phyloP scores from a whole-genome alignment of 2,113 vertebrate genomes.

The Drymodes brunneopygia region DNA sequence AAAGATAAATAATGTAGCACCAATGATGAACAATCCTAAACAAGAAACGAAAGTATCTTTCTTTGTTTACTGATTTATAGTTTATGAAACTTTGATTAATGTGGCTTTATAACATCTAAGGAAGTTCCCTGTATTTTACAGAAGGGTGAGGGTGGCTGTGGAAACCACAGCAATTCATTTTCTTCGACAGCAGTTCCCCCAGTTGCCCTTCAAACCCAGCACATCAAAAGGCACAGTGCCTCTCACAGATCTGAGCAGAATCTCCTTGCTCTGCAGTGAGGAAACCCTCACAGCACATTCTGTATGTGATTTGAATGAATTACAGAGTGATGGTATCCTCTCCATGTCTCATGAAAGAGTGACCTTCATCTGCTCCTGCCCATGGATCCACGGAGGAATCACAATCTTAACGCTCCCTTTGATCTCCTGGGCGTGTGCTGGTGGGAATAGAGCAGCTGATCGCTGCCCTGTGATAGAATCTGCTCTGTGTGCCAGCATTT shows the following conservation, averaged over 20 bases:
- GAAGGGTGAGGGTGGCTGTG: background rate
- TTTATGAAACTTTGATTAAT: background rate
- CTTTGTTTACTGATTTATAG: background rate
- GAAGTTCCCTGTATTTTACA: background rate
- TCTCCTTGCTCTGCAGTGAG: background rate
- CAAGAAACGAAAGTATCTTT: background rate
- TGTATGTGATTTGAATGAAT: background rate
- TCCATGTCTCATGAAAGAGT: background rate
- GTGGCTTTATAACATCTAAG: background rate
- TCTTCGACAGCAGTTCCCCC: background rate
- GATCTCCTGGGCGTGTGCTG: background rate
- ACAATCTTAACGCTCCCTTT: background rate
- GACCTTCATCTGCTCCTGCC: background rate
- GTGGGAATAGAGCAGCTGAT: background rate
- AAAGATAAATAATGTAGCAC: background rate
- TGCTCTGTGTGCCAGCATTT: background rate
- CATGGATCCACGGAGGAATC: background rate
- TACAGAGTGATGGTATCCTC: background rate
- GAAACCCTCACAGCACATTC: background rate
- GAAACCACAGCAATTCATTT: constrained; percentile 10
- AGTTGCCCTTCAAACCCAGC: background rate
- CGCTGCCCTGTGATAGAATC: background rate
- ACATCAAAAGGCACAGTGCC: background rate
- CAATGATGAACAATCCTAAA: background rate
- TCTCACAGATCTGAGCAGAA: background rate